Evolutionary conservation across 2,888 invertebrate genomes (phyloP), one percentile per base, ranked within the genome.

Genomic region (Tolmerus cingulatus): DNA sequence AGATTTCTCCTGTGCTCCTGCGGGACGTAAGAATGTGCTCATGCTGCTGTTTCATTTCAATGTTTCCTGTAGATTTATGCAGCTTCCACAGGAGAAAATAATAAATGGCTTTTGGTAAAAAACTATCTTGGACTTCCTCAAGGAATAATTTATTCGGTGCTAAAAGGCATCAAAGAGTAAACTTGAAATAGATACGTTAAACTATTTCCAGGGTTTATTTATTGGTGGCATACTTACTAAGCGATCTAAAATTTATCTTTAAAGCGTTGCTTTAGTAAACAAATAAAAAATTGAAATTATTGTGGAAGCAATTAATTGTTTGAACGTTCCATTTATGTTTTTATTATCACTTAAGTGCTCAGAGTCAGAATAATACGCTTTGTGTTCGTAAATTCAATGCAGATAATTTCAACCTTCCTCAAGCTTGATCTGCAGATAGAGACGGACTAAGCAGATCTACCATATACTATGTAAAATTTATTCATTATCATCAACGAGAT

Each of bases 31-130:
- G 78, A 40, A 40, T 79, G 19, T 57, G 8, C 66, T 66, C 19
- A 9, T 23, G 57, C 57, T 66, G 51, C 46, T 27, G 30, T 27
- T 79, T 79, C 23, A 66, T 66, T 66, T 66, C 46, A 46, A 46
- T 79, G 46, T 79, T 46, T 79, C n/a, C 79, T 43, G 46, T 79
- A 79, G 51, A 79, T 79, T 79, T 79, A 79, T 79, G 79, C 79
- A 51, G 23, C 51, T 51, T 30, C 79, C 27, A 79, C 40, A 51
- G 16, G 23, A 51, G 51, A 14, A 79, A 46, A 79, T 79, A 79
- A 79, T 51, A 51, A 79, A 79, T 79, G 79, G 27, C 55, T 79
- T 51, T 40, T 51, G 27, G 40, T 43, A 78, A 78, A 78, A 43
- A 43, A 19, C 78, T 79, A 51, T 46, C 51, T 51, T 27, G 79